Evolutionary conservation across 92 coral and sea anemone genomes (phyloP), one percentile per base, ranked within the genome.

Genomic region (Micromussa lordhowensis): DNA sequence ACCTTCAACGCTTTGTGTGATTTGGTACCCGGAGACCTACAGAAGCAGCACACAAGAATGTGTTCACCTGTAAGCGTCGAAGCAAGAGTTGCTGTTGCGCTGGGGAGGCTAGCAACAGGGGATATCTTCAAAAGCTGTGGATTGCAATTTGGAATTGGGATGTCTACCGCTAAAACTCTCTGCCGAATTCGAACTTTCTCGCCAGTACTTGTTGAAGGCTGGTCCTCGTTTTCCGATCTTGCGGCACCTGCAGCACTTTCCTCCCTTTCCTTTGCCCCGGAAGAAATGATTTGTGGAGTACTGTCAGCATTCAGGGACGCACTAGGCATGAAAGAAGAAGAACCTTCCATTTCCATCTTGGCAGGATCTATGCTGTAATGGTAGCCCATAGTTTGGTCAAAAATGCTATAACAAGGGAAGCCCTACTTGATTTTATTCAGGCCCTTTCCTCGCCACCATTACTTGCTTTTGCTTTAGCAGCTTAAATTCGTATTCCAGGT

Each of bases 381-480:
- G 76, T 88, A 76, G 76, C 90, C 92, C 92, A 92, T 88, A 24
- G 88, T 78, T 57, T 88, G 59, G 81, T 91, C 88, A 22, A 88
- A 84, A 31, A 63, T 54, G 59, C 89, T 81, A 59, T 78, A 88
- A 78, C 77, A 91, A 18, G 94, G 90, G 48, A 88, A 88, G 54
- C 64, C 81, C 29, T 84, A 87, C 81, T 88, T 88, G 40, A 70
- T 70, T 26, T 34, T 1, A 71, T 71, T 26, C 77, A 1, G 31
- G 76, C 61, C 1, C 1, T n/a, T n/a, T 55, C 91, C 74, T 91
- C 91, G 19, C 94, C 91, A 55, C 86, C 78, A 17, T 30, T 38
- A 48, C 71, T 70, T 66, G 89, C 44, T 75, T 57, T 3, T 61
- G 68, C 79, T 91, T 83, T n/a, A 79, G 68, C 35, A 59, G 82